Evolutionary conservation across 2,113 vertebrate genomes (phyloP).

Genomic region (Aldabrachelys gigantea): DNA sequence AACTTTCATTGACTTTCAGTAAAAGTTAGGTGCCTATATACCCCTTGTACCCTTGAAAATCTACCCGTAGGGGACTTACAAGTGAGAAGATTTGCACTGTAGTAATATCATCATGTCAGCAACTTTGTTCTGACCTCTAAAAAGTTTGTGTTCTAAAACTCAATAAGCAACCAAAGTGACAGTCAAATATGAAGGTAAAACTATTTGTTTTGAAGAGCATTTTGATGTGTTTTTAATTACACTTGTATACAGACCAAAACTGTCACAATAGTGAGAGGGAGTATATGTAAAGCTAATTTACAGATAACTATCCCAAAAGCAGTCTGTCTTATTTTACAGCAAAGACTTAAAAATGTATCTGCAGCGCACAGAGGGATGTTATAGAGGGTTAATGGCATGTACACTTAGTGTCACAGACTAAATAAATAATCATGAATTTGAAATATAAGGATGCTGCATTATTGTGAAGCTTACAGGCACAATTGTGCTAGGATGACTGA

Average conservation of each 20-base stretch:
- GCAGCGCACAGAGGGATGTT: neutral
- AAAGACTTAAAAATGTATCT: neutral
- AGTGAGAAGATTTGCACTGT: neutral
- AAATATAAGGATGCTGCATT: neutral
- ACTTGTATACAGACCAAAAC: neutral
- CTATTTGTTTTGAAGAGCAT: neutral
- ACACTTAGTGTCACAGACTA: neutral
- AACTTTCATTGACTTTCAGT: neutral
- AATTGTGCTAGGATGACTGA: neutral
- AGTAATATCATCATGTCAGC: neutral
- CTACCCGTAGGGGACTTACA: neutral
- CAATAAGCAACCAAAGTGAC: conserved; percentile 11
- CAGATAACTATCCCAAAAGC: neutral
- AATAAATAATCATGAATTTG: neutral
- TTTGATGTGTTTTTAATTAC: conserved; percentile 1
- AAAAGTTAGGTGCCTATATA: neutral
- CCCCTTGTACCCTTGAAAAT: neutral
- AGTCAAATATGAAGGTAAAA: conserved; percentile 18
- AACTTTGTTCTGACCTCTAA: neutral
- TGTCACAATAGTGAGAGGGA: neutral
- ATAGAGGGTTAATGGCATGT: neutral
- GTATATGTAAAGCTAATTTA: conserved; percentile 25
- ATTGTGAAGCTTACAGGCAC: neutral
- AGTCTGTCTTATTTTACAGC: neutral
- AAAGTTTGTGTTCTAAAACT: neutral